Evolutionary conservation across 2,888 invertebrate genomes (phyloP).

Genomic region (Cantharis lateralis): DNA sequence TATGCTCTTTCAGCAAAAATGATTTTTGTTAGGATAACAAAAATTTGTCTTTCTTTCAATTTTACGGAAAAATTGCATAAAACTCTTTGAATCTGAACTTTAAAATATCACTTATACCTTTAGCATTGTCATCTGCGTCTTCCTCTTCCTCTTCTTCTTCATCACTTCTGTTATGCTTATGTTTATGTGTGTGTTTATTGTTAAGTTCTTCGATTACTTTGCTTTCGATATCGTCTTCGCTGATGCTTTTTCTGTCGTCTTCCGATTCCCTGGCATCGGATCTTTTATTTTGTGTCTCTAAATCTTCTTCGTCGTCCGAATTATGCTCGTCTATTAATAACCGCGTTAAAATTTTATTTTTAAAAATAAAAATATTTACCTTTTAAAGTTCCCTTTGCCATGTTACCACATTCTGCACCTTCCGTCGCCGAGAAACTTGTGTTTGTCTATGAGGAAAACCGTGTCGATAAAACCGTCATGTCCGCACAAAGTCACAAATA

Average conservation of each 20-base stretch:
- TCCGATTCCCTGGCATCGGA: not conserved
- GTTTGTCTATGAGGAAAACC: not conserved
- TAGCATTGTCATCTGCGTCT: no score
- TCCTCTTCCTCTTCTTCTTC: no score
- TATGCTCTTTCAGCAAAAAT: no score
- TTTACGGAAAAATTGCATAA: no score
- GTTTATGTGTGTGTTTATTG: no score
- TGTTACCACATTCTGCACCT: not conserved
- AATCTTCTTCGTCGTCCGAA: not conserved
- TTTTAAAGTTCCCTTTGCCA: conserved; percentile 1
- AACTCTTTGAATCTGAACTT: no score
- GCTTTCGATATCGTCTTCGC: no score
- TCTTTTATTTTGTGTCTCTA: not conserved
- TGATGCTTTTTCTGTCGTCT: not conserved
- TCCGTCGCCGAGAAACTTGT: not conserved
- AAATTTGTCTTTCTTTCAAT: no score
- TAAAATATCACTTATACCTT: no score
- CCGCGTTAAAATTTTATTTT: not conserved
- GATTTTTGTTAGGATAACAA: no score
- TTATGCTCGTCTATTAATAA: not conserved
- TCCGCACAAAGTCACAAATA: not conserved
- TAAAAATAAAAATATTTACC: not conserved
- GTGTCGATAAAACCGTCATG: not conserved
- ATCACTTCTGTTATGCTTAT: no score
- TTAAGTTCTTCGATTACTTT: no score